Evolutionary conservation across 2,888 invertebrate genomes (phyloP), one percentile per base, ranked within the genome.

Genomic region (Melipona beecheii): DNA sequence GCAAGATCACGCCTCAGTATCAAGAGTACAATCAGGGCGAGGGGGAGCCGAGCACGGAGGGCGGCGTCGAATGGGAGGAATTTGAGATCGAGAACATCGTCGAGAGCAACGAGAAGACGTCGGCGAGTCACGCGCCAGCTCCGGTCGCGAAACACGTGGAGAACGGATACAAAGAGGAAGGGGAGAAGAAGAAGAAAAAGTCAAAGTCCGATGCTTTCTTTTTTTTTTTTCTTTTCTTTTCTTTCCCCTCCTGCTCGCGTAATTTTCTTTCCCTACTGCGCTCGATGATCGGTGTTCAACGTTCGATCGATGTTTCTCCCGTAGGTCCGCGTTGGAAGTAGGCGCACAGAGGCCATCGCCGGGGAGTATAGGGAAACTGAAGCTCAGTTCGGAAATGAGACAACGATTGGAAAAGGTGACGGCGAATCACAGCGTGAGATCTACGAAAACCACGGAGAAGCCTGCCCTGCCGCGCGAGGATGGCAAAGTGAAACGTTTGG

Each of bases 381-480:
- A 98, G 91, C 96, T 98, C 15, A 98, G 98, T 92, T 97, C 98
- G 0, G 98, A 98, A 95, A 98, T 98, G 98, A 96, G 98, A 21
- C 97, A 98, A 91, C 96, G 98, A 86, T 94, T 98, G 82, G 98
- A 98, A 93, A 96, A 97, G 93, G 98, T 98, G 0, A 98, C 98
- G 0, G 97, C 98, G 0, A 98, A 97, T 90, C 98, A 98, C 93
- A 98, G 98, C 4, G 97, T 98, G 0, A 95, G 98, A 36, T 97
- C 96, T 0, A 97, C 97, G 19, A 96, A 97, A 11, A 97, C 97
- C 24, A 96, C 96, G 36, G 97, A 98, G 88, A 96, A 96, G 85
- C 96, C 96, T 4, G 93, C 94, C 54, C 89, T 94, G 79, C 96
- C 97, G 2, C 95, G 97, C 0, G 96, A 96, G 0, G 94, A 94